Percentiles rank a stretch among this genome's conserved stretches.
These are phyloP conservation scores for Lamellibrachia satsuma DNA, from an alignment of 2,888 invertebrate genomes.

Conservation along the genomic window DNA sequence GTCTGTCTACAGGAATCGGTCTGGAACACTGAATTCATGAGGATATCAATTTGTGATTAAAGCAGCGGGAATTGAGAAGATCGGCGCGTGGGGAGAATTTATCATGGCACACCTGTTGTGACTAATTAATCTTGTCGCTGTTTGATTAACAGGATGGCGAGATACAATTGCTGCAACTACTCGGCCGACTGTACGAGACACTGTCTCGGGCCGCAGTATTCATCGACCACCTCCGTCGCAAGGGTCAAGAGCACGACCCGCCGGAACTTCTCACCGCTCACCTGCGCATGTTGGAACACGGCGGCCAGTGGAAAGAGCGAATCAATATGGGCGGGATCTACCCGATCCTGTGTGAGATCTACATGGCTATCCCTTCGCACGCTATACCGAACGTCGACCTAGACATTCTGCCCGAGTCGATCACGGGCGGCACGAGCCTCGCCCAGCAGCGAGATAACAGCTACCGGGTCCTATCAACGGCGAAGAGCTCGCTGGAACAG, in stretches of 20 bases:
- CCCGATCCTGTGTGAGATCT: slow-evolving; percentile 12
- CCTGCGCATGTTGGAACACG: slow-evolving; percentile 2
- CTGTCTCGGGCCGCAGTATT: not conserved
- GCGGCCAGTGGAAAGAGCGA: not conserved
- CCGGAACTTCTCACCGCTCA: not conserved
- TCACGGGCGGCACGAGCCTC: slow-evolving; percentile 13
- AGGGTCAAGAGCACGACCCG: not conserved
- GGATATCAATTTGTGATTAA: not conserved
- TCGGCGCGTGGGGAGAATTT: not conserved
- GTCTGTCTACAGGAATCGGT: too few relatives aligned
- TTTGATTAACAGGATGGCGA: not conserved
- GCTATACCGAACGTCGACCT: not conserved
- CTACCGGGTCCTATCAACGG: not conserved
- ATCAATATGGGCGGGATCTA: slow-evolving; percentile 4
- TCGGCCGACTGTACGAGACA: not conserved
- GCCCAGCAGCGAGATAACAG: not conserved
- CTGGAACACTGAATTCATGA: not conserved
- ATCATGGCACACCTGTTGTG: not conserved
- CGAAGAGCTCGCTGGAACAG: not conserved
- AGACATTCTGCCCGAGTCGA: not conserved
- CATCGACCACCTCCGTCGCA: not conserved
- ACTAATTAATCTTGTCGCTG: not conserved
- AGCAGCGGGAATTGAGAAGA: not conserved
- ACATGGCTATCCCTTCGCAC: not conserved
- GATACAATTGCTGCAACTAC: not conserved